Base-by-base conservation (phyloP, 2,888 invertebrate species). In the Neoaliturus tenellus region DNA sequence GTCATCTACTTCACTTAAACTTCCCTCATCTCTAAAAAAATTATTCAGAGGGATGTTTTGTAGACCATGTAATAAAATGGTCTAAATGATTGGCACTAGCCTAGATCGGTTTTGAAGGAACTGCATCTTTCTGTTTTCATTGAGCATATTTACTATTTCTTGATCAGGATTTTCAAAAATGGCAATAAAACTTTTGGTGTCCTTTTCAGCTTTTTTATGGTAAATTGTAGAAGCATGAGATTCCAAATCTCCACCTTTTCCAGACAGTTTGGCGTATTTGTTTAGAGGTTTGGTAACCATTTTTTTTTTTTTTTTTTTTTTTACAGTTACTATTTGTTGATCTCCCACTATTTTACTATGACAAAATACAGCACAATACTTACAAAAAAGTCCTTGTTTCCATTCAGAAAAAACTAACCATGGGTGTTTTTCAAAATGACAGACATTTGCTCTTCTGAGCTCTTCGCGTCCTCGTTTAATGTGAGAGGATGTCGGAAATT, bases 31-130 rank as follows among this genome's bases (percentile, higher is more conserved):
- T 4, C 44, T 12, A n/a, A n/a, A 23, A 20, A 69, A 69, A 2
- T 28, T 69, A 12, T 69, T 67, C 0, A 81, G 14, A 1, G 62
- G 35, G 25, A 81, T 67, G 25, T 67, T 67, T 69, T 81, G 81
- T 25, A n/a, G 20, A 0, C 81, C 67, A 67, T 73, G 73, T 23
- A 41, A 39, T 0, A 73, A 2, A 6, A 73, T 41, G 1, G 41
- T 73, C 41, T 73, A 41, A 23, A 73, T 73, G 20, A 41, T 73
- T 12, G 73, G 73, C 0, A 39, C 41, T 12, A 73, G 14, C 20
- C 73, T 1, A 73, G 73, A 73, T 14, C 73, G 1, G 20, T 73
- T 73, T 73, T 73, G 4, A 39, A 14, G 17, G 4, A 73, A 20
- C 25, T 73, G 73, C 23, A 0, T 20, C 12, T 73, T 73, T 39